phyloP scores from a whole-genome alignment of 2,113 vertebrate species.

The Neopipo cinnamomea region DNA sequence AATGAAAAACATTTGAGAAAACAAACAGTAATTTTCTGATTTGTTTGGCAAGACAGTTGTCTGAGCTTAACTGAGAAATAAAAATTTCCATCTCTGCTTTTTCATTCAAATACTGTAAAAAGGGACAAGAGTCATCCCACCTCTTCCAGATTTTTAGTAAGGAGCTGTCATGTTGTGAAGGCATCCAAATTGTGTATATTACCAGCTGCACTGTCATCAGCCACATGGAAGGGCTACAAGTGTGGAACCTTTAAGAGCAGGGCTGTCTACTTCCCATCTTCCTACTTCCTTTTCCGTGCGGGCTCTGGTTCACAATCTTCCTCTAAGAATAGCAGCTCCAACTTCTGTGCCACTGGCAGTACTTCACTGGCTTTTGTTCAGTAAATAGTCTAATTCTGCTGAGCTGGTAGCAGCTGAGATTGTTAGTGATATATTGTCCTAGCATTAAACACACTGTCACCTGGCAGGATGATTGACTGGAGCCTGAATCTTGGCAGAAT shows the following conservation, averaged over 20 bases:
- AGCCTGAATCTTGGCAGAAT: constrained; percentile 29
- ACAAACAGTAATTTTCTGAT: not conserved
- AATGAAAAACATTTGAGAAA: not conserved
- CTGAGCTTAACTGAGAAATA: not conserved
- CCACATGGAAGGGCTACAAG: not conserved
- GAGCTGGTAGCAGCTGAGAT: constrained; percentile 40
- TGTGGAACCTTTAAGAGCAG: rapidly evolving
- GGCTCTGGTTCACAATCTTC: not conserved
- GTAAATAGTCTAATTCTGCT: constrained; percentile 25
- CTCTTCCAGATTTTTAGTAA: not conserved
- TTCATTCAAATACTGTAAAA: not conserved
- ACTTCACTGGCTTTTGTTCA: constrained; percentile 7
- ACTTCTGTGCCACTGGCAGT: not conserved
- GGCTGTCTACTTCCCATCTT: not conserved
- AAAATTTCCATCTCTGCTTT: not conserved
- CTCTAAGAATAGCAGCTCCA: not conserved
- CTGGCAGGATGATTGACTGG: constrained; percentile 59
- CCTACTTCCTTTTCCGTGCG: not conserved
- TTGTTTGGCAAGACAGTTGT: not conserved
- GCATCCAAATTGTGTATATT: rapidly evolving
- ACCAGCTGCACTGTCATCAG: not conserved
- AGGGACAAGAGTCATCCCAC: not conserved
- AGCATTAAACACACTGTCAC: constrained; percentile 22
- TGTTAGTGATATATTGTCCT: constrained; percentile 49
- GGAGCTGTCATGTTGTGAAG: not conserved